phyloP scores from a whole-genome alignment of 1,140 invertebrate genomes.

The Macrotrachela quadricornifera region DNA sequence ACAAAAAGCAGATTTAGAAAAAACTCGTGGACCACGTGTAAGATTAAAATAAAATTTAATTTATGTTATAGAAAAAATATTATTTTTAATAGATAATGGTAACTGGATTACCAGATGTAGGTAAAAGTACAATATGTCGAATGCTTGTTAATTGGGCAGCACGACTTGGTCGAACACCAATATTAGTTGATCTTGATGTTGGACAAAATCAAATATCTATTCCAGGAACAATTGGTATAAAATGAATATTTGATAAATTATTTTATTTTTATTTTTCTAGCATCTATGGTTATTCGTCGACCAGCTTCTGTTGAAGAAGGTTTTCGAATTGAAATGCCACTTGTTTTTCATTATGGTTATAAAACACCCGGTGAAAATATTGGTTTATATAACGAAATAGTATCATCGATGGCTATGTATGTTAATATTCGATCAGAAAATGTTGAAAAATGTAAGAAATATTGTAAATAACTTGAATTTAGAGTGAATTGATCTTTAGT shows the following conservation, averaged over 20 bases:
- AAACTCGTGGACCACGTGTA: too few species aligned
- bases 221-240: constrained; percentile 56
- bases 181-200: constrained; percentile 86
- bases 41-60: too few species aligned
- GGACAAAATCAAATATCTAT: constrained; percentile 58
- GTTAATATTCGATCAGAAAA: constrained; percentile 55
- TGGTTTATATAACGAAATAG: constrained; percentile 61
- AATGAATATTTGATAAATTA: too few species aligned
- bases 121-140: constrained; percentile 54
- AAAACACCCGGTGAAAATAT: constrained; percentile 52
- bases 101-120: constrained; percentile 79
- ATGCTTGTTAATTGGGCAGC: constrained; percentile 55
- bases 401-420: constrained; percentile 54
- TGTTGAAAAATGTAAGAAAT: too few species aligned
- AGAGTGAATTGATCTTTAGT: too few species aligned
- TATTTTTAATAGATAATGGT: constrained; percentile 39
- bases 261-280: too few species aligned
- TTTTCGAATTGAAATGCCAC: constrained; percentile 39
- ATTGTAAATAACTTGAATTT: too few species aligned
- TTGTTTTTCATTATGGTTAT: constrained; percentile 84
- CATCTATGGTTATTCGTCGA: constrained; percentile 61
- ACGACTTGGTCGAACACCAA: constrained; percentile 44
- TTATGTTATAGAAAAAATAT: too few species aligned
- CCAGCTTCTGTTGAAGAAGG: constrained; percentile 75
- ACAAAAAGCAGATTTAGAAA: too few species aligned